Percentiles rank a stretch among this genome's conserved stretches.
These are phyloP conservation scores for Mesorhabditis belari DNA, from an alignment of 2,888 invertebrate species.

Conservation along the genomic window DNA sequence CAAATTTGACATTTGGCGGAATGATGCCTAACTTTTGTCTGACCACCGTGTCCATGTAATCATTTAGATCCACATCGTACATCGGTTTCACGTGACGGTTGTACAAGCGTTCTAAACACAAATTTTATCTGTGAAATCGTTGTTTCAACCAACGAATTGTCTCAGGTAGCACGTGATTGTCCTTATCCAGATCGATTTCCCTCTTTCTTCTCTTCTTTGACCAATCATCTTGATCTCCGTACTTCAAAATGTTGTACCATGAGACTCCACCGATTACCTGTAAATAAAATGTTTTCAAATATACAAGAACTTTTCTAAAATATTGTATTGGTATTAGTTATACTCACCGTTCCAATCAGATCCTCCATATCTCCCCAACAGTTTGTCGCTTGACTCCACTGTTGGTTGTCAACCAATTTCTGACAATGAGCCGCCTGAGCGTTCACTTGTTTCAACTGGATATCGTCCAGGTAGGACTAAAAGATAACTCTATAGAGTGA, in stretches of 20 bases:
- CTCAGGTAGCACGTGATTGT: not conserved
- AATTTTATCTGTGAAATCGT: not conserved
- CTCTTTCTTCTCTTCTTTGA: constrained; percentile 2
- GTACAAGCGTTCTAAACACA: constrained; percentile 20
- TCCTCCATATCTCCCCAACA: constrained; percentile 66
- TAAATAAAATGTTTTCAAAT: not conserved
- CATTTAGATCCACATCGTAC: constrained; percentile 38
- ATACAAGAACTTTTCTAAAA: too few relatives aligned
- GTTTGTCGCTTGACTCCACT: constrained; percentile 63
- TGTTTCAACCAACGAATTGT: not conserved
- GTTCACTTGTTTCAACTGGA: constrained; percentile 23
- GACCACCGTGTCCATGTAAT: constrained; percentile 66
- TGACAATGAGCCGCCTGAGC: constrained; percentile 28
- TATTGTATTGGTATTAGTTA: not conserved
- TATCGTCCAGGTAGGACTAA: constrained; percentile 39
- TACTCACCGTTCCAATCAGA: constrained; percentile 56
- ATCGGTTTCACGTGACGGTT: constrained; percentile 33
- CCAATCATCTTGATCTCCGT: constrained; percentile 35
- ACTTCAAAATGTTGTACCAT: constrained; percentile 71
- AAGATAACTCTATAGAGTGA: constrained; percentile 3
- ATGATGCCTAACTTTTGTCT: constrained; percentile 64
- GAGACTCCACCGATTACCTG: constrained; percentile 65
- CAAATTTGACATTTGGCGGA: constrained; percentile 66
- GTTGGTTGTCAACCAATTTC: constrained; percentile 58
- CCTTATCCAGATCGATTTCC: not conserved